These are phyloP conservation scores for Porphyrio hochstetteri DNA, from an alignment of 2,113 vertebrate species.

Conservation along the genomic window DNA sequence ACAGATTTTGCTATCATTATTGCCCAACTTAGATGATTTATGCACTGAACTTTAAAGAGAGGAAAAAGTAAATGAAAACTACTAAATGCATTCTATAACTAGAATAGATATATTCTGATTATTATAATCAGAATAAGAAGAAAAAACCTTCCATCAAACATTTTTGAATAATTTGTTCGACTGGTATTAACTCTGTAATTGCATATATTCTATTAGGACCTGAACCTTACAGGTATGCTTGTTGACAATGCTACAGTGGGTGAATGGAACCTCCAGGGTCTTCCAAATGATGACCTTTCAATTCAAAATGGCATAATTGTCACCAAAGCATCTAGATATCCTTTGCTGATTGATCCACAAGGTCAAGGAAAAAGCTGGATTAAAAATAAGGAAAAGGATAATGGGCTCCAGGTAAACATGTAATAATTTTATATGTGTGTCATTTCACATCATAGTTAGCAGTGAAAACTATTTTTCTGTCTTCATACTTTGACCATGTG, in stretches of 20 bases:
- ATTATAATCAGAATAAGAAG: neutral
- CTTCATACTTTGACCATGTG: neutral
- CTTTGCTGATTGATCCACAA: slow-evolving; percentile 87
- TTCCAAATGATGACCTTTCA: slow-evolving; percentile 85
- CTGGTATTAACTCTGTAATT: neutral
- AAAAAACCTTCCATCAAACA: neutral
- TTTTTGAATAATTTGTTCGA: neutral
- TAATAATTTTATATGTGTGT: neutral
- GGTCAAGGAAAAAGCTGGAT: slow-evolving; percentile 88
- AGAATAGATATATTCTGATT: too few species aligned
- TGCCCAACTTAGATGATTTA: neutral
- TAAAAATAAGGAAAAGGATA: slow-evolving; percentile 81
- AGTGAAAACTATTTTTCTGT: neutral
- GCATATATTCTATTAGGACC: slow-evolving; percentile 67
- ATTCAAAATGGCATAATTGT: slow-evolving; percentile 89
- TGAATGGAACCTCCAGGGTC: slow-evolving; percentile 86
- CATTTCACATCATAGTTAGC: neutral
- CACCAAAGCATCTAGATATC: slow-evolving; percentile 83
- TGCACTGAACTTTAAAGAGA: neutral
- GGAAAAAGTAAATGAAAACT: neutral
- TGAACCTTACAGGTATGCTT: slow-evolving; percentile 82
- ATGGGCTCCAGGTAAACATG: slow-evolving; percentile 78
- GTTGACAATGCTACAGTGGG: slow-evolving; percentile 81
- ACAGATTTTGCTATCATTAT: neutral
- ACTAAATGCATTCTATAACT: neutral